Percentiles rank a stretch among this genome's conserved stretches.
Evolutionary conservation across 2,113 vertebrate species (phyloP).

Genomic region (Vireo altiloquus): DNA sequence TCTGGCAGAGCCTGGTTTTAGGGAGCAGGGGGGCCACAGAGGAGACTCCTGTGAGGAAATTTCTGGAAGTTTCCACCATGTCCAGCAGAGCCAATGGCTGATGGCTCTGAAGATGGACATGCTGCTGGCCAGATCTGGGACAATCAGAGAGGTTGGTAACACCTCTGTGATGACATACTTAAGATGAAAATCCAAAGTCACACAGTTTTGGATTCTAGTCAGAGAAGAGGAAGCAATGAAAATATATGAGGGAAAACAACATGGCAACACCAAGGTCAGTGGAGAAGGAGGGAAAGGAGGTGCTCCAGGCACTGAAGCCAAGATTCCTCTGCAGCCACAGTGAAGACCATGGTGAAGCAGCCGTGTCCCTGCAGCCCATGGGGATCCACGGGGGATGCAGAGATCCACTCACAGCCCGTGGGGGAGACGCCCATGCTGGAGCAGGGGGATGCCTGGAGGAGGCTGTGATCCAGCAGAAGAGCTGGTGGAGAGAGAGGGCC

Average conservation of each 20-base stretch:
- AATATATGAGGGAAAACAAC: neutral
- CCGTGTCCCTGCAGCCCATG: neutral
- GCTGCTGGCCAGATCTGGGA: neutral
- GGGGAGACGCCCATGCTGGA: neutral
- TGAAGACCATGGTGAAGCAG: neutral
- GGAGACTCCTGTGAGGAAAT: neutral
- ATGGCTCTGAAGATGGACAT: neutral
- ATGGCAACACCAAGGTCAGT: neutral
- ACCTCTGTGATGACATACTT: neutral
- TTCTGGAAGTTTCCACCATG: neutral
- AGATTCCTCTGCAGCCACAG: neutral
- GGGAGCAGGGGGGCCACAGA: neutral
- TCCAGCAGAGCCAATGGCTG: neutral
- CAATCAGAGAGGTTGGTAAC: neutral
- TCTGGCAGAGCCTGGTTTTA: neutral
- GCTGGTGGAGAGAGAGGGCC: neutral
- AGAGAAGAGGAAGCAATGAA: neutral
- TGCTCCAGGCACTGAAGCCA: neutral
- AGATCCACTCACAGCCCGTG: neutral
- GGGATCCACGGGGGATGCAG: neutral
- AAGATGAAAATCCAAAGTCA: neutral
- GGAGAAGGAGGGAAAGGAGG: neutral
- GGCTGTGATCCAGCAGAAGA: neutral
- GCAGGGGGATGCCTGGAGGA: neutral
- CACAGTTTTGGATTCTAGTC: neutral